Evolutionary conservation across 2,797 vertebrate genomes (phyloP), one percentile per base, ranked within the genome.

Genomic region (Sebastolobus altivelis): DNA sequence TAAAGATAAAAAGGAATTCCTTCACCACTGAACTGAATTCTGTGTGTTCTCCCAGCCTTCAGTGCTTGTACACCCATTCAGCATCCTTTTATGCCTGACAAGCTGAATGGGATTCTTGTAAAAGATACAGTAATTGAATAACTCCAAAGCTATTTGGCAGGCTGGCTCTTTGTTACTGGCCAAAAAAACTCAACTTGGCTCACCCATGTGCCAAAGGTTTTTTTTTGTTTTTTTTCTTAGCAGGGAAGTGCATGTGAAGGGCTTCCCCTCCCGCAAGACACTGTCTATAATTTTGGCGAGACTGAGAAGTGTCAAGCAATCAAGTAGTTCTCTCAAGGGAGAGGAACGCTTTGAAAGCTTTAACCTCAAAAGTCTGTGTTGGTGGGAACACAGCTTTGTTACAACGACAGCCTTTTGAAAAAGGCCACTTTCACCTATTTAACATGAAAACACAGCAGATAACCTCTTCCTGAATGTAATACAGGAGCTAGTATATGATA

Each of bases 61-160:
- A 65, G 67, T 77, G 68, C 55, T 22, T 72, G 40, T 62, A 58
- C 22, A 58, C 2, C 67, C 37, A 81, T 73, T 87, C 75, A 72
- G 43, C 35, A 55, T 60, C 54, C 4, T 63, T 79, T 79, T 69
- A 66, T 72, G 62, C 49, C 72, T 62, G 77, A 75, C 79, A 80
- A 77, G 63, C 73, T 77, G 61, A 88, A 87, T 80, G 68, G 85
- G 59, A 79, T 86, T 84, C 81, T 83, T 86, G 80, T 83, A 88
- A 89, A 82, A 84, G 18, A 89, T 87, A 88, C 72, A 84, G 85
- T 79, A 90, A 90, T 87, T 89, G 61, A 93, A 89, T 88, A 87
- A 88, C 80, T 85, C 79, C 78, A 86, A 84, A 90, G 83, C 82
- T 73, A 77, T 87, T 91, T 91, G 87, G 87, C 88, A 85, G 60